Evolutionary conservation across 1,140 invertebrate species (phyloP).

Genomic region (Spodoptera litura): DNA sequence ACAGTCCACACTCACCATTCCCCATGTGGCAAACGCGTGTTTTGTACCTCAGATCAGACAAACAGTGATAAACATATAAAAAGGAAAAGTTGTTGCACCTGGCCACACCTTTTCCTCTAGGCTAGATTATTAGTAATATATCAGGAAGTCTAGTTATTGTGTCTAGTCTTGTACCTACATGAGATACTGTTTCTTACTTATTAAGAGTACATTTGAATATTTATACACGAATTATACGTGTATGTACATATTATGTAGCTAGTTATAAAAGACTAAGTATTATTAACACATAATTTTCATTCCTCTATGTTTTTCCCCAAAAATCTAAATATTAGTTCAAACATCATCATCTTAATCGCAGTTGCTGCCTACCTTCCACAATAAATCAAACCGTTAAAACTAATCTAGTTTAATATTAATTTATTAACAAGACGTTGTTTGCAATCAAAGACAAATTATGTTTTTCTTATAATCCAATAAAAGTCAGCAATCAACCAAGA

Average conservation of each 20-base stretch:
- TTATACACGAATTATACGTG: no score
- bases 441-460: neutral
- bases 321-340: no score
- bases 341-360: no score
- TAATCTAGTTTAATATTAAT: neutral
- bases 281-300: no score
- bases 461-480: neutral
- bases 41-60: conserved; percentile 4
- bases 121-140: neutral
- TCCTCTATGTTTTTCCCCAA: no score
- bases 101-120: conserved; percentile 11
- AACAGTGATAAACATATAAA: conserved; percentile 33
- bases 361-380: no score
- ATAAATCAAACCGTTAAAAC: neutral
- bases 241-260: no score
- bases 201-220: neutral
- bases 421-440: neutral
- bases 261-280: no score
- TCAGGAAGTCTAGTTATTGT: conserved; percentile 11
- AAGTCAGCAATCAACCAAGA: neutral
- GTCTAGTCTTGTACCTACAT: neutral
- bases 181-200: neutral
- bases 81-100: conserved; percentile 12
- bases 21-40: neutral
- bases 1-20: neutral